These are phyloP conservation scores for Phorcus lineatus DNA, from an alignment of 2,888 invertebrate species.

Conservation along the genomic window DNA sequence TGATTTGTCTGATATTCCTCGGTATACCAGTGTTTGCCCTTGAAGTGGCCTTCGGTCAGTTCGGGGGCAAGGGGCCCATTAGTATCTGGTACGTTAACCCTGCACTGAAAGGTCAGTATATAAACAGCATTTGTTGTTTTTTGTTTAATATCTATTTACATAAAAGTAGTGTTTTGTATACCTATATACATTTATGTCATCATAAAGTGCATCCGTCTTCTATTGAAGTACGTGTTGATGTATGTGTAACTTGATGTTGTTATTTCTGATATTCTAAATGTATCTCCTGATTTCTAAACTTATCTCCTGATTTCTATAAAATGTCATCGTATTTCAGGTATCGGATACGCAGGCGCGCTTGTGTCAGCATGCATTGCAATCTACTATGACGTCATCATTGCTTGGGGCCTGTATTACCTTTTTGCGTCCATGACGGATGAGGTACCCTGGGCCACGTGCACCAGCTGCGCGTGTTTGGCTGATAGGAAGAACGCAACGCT, in stretches of 20 bases:
- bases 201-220: not conserved
- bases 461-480: conserved; percentile 31
- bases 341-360: conserved; percentile 41
- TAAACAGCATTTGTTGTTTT: too few relatives aligned
- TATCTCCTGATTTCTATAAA: too few relatives aligned
- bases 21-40: conserved; percentile 61
- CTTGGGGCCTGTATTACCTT: conserved; percentile 46
- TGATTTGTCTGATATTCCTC: conserved; percentile 38
- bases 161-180: too few relatives aligned
- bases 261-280: too few relatives aligned
- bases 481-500: conserved; percentile 14
- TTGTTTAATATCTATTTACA: too few relatives aligned
- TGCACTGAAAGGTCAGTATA: conserved; percentile 51
- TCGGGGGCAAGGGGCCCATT: conserved; percentile 52
- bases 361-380: conserved; percentile 41
- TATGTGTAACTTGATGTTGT: too few relatives aligned
- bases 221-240: too few relatives aligned
- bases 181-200: too few relatives aligned
- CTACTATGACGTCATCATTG: conserved; percentile 49
- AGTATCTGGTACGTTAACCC: conserved; percentile 57
- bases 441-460: conserved; percentile 49
- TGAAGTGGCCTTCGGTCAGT: conserved; percentile 52
- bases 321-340: conserved; percentile 44
- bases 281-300: too few relatives aligned
- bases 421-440: conserved; percentile 43